These are phyloP conservation scores for Gila robusta DNA, from an alignment of 2,797 vertebrate species.

Conservation along the genomic window DNA sequence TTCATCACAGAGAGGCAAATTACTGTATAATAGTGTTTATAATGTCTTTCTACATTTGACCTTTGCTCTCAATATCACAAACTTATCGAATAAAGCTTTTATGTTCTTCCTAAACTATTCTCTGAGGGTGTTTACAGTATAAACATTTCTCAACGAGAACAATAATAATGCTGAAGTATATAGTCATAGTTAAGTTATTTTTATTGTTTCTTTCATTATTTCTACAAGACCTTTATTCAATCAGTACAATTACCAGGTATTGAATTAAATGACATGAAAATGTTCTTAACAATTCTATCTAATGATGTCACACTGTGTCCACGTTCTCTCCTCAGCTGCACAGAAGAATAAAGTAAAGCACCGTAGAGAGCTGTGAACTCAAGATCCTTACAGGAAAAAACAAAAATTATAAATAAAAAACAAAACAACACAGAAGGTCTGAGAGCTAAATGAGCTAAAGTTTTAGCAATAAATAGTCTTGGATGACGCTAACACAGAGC, in stretches of 20 bases:
- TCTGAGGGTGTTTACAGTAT: not conserved
- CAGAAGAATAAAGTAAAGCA: conserved; percentile 80
- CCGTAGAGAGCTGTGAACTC: conserved; percentile 66
- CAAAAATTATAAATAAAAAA: not conserved
- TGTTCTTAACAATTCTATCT: conserved; percentile 66
- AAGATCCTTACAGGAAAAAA: conserved; percentile 46
- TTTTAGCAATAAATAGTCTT: conserved; percentile 8
- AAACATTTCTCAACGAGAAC: conserved; percentile 5
- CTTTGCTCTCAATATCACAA: not conserved
- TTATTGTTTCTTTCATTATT: conserved; percentile 61
- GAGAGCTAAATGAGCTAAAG: conserved; percentile 65
- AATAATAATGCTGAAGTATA: conserved; percentile 25
- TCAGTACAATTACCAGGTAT: conserved; percentile 44
- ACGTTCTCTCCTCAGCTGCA: conserved; percentile 77
- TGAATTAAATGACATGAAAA: conserved; percentile 55
- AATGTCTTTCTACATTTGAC: not conserved
- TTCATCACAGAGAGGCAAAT: not conserved
- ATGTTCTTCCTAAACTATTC: not conserved
- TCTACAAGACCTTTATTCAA: conserved; percentile 57
- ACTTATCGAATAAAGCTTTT: not conserved
- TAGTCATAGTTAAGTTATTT: conserved; percentile 57
- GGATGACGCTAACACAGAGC: conserved; percentile 4
- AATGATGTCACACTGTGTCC: conserved; percentile 68
- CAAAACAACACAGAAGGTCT: conserved; percentile 58
- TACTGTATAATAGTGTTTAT: not conserved